Evolutionary conservation across 2,113 vertebrate species (phyloP).

Genomic region (Xiphias gladius): DNA sequence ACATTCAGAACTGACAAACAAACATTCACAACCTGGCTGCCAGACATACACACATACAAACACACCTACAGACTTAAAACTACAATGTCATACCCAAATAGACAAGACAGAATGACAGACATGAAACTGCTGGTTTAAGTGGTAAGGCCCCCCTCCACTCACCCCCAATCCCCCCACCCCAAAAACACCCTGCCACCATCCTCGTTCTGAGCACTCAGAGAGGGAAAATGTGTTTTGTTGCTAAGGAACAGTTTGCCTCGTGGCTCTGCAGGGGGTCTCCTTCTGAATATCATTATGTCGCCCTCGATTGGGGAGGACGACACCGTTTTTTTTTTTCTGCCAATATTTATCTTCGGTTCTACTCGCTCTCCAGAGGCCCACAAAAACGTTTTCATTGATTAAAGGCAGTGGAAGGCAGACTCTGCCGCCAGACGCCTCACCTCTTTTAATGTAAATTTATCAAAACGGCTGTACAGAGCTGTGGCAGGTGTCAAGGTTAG

Average conservation of each 20-base stretch:
- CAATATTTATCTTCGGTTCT: slow-evolving; percentile 80
- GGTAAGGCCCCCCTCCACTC: slow-evolving; percentile 14
- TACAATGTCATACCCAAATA: slow-evolving; percentile 16
- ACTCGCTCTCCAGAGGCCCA: slow-evolving; percentile 63
- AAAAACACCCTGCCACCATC: slow-evolving; percentile 44
- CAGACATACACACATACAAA: neutral
- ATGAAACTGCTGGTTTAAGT: slow-evolving; percentile 38
- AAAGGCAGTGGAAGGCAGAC: slow-evolving; percentile 54
- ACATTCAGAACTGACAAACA: slow-evolving; percentile 16
- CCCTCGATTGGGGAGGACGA: slow-evolving; percentile 73
- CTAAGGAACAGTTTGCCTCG: slow-evolving; percentile 84
- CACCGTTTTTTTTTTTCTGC: slow-evolving; percentile 79
- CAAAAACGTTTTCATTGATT: slow-evolving; percentile 79
- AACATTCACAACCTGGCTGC: slow-evolving; percentile 5
- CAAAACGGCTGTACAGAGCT: slow-evolving; percentile 18
- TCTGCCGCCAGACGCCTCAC: slow-evolving; percentile 39
- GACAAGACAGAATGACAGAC: slow-evolving; percentile 43
- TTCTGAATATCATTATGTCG: slow-evolving; percentile 84
- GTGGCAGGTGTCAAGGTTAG: slow-evolving; percentile 51
- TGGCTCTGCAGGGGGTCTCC: slow-evolving; percentile 77
- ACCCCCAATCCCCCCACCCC: neutral
- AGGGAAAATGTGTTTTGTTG: slow-evolving; percentile 84
- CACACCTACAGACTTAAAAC: slow-evolving; percentile 13
- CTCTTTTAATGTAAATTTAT: slow-evolving; percentile 58
- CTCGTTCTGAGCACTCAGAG: slow-evolving; percentile 51